Percentiles rank a stretch among this genome's conserved stretches.
phyloP scores from a whole-genome alignment of 2,113 vertebrate genomes.

The Garra rufa region DNA sequence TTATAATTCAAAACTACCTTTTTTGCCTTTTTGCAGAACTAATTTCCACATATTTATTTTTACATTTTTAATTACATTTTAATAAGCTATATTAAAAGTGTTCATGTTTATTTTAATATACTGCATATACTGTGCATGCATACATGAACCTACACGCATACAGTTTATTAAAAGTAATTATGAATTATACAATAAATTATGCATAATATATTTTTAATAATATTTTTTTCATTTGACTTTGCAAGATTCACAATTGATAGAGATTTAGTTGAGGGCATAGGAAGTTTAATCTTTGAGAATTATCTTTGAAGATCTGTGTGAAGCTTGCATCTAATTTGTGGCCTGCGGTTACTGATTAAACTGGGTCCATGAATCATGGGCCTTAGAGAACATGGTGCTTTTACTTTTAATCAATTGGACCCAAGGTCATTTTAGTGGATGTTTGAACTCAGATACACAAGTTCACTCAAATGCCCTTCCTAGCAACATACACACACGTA shows the following conservation, averaged over 20 bases:
- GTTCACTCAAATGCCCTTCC: background rate
- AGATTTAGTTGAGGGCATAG: background rate
- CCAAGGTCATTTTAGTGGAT: conserved; percentile 5
- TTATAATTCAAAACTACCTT: background rate
- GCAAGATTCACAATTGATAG: background rate
- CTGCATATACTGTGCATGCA: background rate
- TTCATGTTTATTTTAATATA: background rate
- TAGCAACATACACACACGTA: background rate
- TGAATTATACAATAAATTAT: background rate
- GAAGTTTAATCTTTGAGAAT: background rate
- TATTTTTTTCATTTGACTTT: background rate
- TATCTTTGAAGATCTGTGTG: conserved; percentile 2
- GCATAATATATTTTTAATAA: background rate
- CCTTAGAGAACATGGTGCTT: conserved; percentile 22
- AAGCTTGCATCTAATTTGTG: conserved; percentile 15
- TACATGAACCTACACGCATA: background rate
- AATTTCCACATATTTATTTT: background rate
- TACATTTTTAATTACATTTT: background rate
- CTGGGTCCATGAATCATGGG: conserved; percentile 9
- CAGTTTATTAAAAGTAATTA: background rate
- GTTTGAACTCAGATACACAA: background rate
- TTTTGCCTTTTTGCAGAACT: background rate
- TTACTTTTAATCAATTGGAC: conserved; percentile 29
- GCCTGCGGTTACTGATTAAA: conserved; percentile 20
- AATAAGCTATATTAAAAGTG: background rate